Evolutionary conservation across 2,113 vertebrate genomes (phyloP), one percentile per base, ranked within the genome.

Genomic region (Peromyscus californicus): DNA sequence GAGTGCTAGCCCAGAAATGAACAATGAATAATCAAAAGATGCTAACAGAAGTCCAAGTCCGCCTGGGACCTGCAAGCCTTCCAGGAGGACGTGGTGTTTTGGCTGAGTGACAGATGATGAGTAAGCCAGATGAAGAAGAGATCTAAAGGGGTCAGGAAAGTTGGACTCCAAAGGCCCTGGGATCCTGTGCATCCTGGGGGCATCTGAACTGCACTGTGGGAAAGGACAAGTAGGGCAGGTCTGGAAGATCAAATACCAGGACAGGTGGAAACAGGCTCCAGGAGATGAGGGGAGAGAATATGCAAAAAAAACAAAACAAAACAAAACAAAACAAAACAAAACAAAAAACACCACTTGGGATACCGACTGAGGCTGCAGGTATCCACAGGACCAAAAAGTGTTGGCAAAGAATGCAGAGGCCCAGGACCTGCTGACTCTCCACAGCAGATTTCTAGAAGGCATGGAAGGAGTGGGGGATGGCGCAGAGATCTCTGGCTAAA

Each of bases 81-180:
- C 59, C 75, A 65, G 57, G 22, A 93, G 31, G 26, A 65, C 59
- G 24, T 13, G 90, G 67, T 21, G 29, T 31, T 54, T 57, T 39
- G n/a, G n/a, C 85, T 54, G 67, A 57, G 65, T 59, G 91, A 93
- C 17, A 7, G 26, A 67, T 0, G 69, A 78, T n/a, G 65, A 94
- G n/a, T 36, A 42, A 76, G 42, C 63, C 51, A 91, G 80, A 80
- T 78, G n/a, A 91, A 65, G 89, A 92, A 67, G 61, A 87, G 54
- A 79, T 1, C 29, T 42, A 36, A 89, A 42, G 65, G 65, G 42
- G 26, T 59, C 13, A 15, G 19, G 9, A 57, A 80, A 83, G 70
- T 5, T 13, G 7, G 63, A 21, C 65, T 42, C 89, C 39, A 2
- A 83, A 90, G 92, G 84, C n/a, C n/a, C 76, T 6, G 17, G 42